Percentiles rank a stretch among this genome's conserved stretches.
These are phyloP conservation scores for Passer montanus DNA, from an alignment of 2,113 vertebrate species.

Conservation along the genomic window DNA sequence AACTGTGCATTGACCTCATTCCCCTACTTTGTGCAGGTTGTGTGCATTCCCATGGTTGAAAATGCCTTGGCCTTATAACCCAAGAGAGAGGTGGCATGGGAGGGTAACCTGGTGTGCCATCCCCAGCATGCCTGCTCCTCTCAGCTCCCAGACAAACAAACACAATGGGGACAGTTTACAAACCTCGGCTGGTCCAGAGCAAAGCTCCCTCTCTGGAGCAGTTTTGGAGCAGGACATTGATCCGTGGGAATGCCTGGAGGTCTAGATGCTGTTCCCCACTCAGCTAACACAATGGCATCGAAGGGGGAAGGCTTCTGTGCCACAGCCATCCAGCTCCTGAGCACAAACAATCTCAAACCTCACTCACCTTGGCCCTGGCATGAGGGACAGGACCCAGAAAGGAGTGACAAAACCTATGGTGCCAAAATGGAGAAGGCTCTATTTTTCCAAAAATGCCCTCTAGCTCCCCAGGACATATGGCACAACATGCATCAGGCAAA, in stretches of 20 bases:
- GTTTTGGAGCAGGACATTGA: background rate
- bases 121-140: fast-evolving
- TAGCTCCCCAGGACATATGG: fast-evolving
- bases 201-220: background rate
- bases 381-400: background rate
- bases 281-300: fast-evolving
- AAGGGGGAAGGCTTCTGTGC: background rate
- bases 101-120: background rate
- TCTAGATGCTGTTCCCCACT: background rate
- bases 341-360: fast-evolving
- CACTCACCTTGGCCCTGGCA: fast-evolving
- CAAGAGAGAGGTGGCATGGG: fast-evolving
- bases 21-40: background rate
- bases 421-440: background rate
- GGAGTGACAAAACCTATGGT: background rate
- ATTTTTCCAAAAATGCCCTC: background rate
- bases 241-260: fast-evolving
- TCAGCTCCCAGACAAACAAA: background rate
- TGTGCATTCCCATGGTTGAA: background rate
- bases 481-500: background rate
- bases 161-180: background rate
- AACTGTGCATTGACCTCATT: background rate
- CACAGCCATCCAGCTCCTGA: background rate
- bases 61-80: background rate
- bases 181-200: background rate